Base-by-base conservation (phyloP, 2,888 invertebrate species). In the Drosophila basisetae region DNA sequence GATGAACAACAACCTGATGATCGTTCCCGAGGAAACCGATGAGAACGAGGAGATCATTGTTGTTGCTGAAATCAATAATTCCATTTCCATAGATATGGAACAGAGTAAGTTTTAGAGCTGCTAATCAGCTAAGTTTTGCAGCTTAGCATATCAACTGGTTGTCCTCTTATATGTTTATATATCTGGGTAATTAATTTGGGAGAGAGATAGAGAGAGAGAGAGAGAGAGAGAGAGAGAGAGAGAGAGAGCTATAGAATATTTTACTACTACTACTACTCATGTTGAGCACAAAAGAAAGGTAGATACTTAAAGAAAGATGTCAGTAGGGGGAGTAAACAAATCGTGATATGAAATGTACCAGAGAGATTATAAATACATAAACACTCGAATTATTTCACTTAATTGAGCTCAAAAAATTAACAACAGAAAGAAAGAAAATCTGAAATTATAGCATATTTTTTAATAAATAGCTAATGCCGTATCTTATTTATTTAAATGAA, bases 11-110 rank as follows among this genome's bases (percentile, higher is more conserved):
- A 91, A 91, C 22, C 80, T 91, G 41, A 86, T 86, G 77, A 85
- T 86, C 78, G 85, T 90, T 64, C 91, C 86, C 30, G 90, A 90
- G 68, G 91, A 90, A 37, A 91, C 90, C 18, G 91, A 91, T 55
- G 91, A 91, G 60, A 89, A 89, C 49, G 91, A 91, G 39, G 82
- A 82, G 56, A 87, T 84, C 1, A 73, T 90, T 30, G 77, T 88
- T 18, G 80, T 88, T 25, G 82, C 84, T 16, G 88, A 84, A 58
- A 79, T 89, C 4, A 89, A 89, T 47, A 66, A 85, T 43, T 74
- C 88, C 11, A 65, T 52, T 18, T 49, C 60, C 52, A 67, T 61
- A 6, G 62, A 30, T 28, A 79, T 89, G 54, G 81, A 84, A 56
- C 91, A 91, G 68, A 91, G 91, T 76, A 85, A 85, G 79, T 91